Percentiles rank a stretch among this genome's conserved stretches.
Conservation (phyloP, 2,113 vertebrate species). For the Athene cunicularia region DNA sequence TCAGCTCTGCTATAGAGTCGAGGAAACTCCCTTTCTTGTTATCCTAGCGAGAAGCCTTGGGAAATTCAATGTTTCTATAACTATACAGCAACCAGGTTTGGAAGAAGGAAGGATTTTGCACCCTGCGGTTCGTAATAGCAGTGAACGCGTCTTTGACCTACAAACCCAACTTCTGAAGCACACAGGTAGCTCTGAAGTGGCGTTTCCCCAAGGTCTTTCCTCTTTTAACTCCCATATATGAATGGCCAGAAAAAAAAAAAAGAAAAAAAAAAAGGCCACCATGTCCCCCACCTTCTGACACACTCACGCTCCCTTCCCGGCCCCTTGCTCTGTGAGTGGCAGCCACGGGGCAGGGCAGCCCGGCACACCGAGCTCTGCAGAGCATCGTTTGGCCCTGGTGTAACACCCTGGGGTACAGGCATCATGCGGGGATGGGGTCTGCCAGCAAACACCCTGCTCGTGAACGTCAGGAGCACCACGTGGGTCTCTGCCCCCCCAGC, state of each 20-base stretch:
- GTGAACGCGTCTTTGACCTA: neutral
- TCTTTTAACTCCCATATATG: neutral
- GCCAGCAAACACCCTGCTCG: accelerated
- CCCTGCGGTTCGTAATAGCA: neutral
- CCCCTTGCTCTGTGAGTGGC: neutral
- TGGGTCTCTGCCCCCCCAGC: neutral
- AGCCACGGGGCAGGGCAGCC: accelerated
- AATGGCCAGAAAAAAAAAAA: neutral
- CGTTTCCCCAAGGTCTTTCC: neutral
- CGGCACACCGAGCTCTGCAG: accelerated
- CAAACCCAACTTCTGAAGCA: neutral
- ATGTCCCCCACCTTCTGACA: neutral
- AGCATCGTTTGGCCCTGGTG: accelerated
- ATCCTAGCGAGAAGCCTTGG: neutral
- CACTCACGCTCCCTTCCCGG: accelerated
- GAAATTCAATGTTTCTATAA: neutral
- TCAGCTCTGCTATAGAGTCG: neutral
- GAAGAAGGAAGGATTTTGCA: neutral
- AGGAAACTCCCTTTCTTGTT: neutral
- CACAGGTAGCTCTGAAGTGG: neutral
- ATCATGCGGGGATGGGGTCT: accelerated
- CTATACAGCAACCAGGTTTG: neutral
- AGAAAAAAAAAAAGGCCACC: neutral
- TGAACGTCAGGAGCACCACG: accelerated
- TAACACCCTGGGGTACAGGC: neutral